phyloP scores from a whole-genome alignment of 2,888 invertebrate genomes.

The Aethes cnicana region DNA sequence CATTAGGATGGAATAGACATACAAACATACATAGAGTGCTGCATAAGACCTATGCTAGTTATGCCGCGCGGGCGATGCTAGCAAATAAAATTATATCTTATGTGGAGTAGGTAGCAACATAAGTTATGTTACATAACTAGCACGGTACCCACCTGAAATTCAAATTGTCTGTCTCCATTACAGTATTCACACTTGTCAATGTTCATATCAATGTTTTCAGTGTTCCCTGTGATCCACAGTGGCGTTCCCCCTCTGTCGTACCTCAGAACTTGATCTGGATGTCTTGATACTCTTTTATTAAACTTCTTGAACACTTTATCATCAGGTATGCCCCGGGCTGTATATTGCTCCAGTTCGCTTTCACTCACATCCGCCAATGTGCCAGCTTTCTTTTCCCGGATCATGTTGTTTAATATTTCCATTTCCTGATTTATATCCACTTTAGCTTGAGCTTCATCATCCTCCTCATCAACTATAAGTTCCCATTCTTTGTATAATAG shows the following conservation, averaged over 20 bases:
- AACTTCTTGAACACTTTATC: slow-evolving; percentile 92
- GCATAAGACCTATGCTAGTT: too few species aligned
- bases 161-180: slow-evolving; percentile 89
- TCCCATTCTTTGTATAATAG: slow-evolving; percentile 85
- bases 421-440: slow-evolving; percentile 78
- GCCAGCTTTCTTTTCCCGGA: slow-evolving; percentile 83
- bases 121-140: too few species aligned
- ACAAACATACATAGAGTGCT: too few species aligned
- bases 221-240: slow-evolving; percentile 90
- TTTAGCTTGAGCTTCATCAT: slow-evolving; percentile 62
- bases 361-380: slow-evolving; percentile 84
- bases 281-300: slow-evolving; percentile 84
- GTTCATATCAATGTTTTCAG: slow-evolving; percentile 57
- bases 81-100: too few species aligned
- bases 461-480: slow-evolving; percentile 78
- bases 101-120: too few species aligned
- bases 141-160: slow-evolving; percentile 88
- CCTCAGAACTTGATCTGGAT: slow-evolving; percentile 91
- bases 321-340: slow-evolving; percentile 74
- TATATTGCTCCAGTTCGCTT: slow-evolving; percentile 87
- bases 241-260: slow-evolving; percentile 90
- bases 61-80: too few species aligned
- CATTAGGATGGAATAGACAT: too few species aligned
- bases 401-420: slow-evolving; percentile 71
- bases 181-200: slow-evolving; percentile 90